phyloP scores from a whole-genome alignment of 1,140 invertebrate genomes.

The Habropoda laboriosa region DNA sequence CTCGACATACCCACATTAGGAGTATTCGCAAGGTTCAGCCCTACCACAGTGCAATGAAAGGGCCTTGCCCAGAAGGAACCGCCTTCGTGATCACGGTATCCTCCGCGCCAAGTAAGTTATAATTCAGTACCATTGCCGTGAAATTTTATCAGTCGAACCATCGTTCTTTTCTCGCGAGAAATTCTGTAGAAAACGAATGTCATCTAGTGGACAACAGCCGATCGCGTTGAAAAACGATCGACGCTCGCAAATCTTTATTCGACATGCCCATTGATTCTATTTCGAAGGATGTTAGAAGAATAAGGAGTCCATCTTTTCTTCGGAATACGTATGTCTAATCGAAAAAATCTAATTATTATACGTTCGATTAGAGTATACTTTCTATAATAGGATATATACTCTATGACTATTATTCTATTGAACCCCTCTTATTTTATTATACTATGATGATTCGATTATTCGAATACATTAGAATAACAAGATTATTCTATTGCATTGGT shows the following conservation, averaged over 20 bases:
- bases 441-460: background rate
- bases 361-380: no score
- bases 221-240: conserved; percentile 6
- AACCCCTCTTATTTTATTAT: background rate
- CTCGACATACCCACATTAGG: conserved; percentile 84
- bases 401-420: background rate
- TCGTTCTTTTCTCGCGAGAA: conserved; percentile 59
- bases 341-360: no score
- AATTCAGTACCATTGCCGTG: background rate
- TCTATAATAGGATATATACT: background rate
- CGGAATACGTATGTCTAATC: no score
- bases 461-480: no score
- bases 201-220: conserved; percentile 47
- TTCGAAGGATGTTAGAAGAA: no score
- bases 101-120: conserved; percentile 85
- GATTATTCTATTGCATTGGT: no score
- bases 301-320: no score
- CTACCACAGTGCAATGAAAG: conserved; percentile 85
- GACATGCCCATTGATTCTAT: background rate
- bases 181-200: conserved; percentile 10
- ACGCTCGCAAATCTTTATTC: conserved; percentile 21
- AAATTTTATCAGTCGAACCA: conserved; percentile 45
- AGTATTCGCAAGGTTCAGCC: conserved; percentile 86
- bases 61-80: conserved; percentile 85
- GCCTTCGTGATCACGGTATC: conserved; percentile 85